A percentile compares a stretch with the other conserved stretches of the same genome.
Conservation (phyloP, 2,888 invertebrate genomes). For the Hirudinaria manillensis region DNA sequence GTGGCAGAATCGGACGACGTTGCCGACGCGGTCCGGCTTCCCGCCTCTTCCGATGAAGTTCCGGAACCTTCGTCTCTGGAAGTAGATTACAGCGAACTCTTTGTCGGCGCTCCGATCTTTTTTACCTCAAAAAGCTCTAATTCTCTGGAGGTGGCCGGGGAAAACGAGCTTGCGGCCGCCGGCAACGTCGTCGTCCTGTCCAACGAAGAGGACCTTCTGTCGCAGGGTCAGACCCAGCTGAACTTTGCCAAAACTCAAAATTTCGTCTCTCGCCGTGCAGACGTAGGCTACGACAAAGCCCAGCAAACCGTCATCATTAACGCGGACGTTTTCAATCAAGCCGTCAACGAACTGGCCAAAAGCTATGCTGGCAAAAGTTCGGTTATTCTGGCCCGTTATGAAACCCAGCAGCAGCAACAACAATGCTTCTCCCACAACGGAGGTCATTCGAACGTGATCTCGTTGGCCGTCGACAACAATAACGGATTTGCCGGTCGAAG, state of each 20-base stretch:
- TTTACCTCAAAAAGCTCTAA: neutral
- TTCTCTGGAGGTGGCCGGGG: neutral
- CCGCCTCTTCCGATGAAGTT: neutral
- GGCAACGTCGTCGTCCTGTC: neutral
- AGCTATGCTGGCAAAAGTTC: constrained; percentile 1
- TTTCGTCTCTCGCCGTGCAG: neutral
- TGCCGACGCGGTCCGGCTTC: constrained; percentile 13
- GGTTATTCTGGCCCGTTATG: neutral
- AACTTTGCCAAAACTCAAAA: neutral
- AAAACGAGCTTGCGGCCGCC: neutral
- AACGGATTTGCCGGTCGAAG: too few relatives aligned
- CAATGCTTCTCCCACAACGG: too few relatives aligned
- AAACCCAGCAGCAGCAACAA: too few relatives aligned
- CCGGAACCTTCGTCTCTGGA: neutral
- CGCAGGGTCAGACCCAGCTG: neutral
- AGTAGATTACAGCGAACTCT: neutral
- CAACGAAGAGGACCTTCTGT: neutral
- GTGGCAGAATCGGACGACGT: neutral
- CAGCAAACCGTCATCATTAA: constrained; percentile 27
- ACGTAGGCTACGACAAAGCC: neutral
- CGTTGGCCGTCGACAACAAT: too few relatives aligned
- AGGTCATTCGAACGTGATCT: too few relatives aligned
- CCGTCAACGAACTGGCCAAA: constrained; percentile 53
- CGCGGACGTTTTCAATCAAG: constrained; percentile 55
- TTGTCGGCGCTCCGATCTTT: neutral